Base-by-base conservation (phyloP, 2,888 invertebrate species). In the Leptopterna dolabrata region DNA sequence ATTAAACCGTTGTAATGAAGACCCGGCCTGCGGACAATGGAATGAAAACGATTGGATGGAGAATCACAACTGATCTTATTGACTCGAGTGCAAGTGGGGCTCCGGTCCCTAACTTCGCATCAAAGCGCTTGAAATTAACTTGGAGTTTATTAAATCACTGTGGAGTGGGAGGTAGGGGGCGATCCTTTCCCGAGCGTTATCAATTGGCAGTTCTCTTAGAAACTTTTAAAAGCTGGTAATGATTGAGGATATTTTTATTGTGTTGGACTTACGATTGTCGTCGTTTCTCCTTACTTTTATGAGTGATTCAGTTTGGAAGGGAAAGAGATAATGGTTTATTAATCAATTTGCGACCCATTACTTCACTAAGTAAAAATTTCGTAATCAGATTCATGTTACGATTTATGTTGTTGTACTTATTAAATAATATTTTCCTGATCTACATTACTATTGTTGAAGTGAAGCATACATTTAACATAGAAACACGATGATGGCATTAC, bases 31-130 rank as follows among this genome's bases (percentile, higher is more conserved):
- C 47, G 81, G 47, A 45, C 43, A 81, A 47, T 30, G 81, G 19
- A 51, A 55, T 7, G 55, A 81, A 81, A 81, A 81, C 81, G 81
- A 81, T 81, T 81, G 81, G 81, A 51, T 81, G 81, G 81, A 81
- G 81, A 81, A 81, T 81, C 81, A 81, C 81, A 81, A 81, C 81
- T 81, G 81, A 55, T 81, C 81, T 81, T 81, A 81, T 81, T 81
- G 81, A 81, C 81, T 81, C n/a, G 29, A 55, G 51, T 81, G 81
- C 81, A 81, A 81, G 51, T 78, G 41, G 78, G 45, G 43, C 81
- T 55, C 47, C 55, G 27, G n/a, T 19, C 81, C 30, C 45, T 30
- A 81, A 51, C 81, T 81, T 81, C 55, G 51, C 81, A 81, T 81
- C 81, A 81, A 81, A 81, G 81, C 81, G 45, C 51, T 81, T 30